A percentile compares a stretch with the other conserved stretches of the same genome.
phyloP scores from a whole-genome alignment of 2,888 invertebrate species.

The Dicyrtoma fusca region DNA sequence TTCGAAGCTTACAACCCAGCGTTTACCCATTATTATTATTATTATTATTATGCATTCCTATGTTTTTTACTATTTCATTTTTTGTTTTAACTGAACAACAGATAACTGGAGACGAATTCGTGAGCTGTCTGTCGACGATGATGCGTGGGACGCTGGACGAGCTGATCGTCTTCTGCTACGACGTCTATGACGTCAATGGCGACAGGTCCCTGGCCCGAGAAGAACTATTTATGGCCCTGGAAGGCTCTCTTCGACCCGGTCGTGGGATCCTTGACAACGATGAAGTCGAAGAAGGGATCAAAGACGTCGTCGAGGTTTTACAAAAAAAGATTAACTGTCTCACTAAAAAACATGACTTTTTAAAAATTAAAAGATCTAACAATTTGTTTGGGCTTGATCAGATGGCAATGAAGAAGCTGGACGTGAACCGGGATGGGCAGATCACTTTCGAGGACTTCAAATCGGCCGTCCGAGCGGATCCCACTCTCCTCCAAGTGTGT shows the following conservation, averaged over 20 bases:
- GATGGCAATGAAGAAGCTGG: constrained; percentile 49
- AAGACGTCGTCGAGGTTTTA: constrained; percentile 54
- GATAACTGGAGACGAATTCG: constrained; percentile 44
- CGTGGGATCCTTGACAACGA: constrained; percentile 50
- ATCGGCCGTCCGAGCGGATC: constrained; percentile 40
- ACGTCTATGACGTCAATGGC: constrained; percentile 40
- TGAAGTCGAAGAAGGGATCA: constrained; percentile 51
- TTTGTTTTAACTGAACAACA: constrained; percentile 5
- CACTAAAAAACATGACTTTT: too few relatives aligned
- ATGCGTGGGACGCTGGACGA: constrained; percentile 49
- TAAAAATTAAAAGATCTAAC: too few relatives aligned
- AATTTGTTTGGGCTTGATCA: too few relatives aligned
- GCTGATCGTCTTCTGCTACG: constrained; percentile 46
- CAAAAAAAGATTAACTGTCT: too few relatives aligned
- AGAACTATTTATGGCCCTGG: constrained; percentile 51
- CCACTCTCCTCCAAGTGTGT: constrained; percentile 36
- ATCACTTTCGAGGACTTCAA: constrained; percentile 51
- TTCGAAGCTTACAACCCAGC: too few relatives aligned
- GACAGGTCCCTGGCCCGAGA: constrained; percentile 49
- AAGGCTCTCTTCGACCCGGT: constrained; percentile 51
- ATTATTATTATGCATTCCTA: too few relatives aligned
- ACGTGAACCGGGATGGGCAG: constrained; percentile 49
- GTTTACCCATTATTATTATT: too few relatives aligned
- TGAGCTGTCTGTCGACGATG: constrained; percentile 47
- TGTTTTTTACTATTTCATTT: neutral